Percentiles rank a stretch among this genome's conserved stretches.
Conservation (phyloP, 2,113 vertebrate genomes). For the Tetrax tetrax region DNA sequence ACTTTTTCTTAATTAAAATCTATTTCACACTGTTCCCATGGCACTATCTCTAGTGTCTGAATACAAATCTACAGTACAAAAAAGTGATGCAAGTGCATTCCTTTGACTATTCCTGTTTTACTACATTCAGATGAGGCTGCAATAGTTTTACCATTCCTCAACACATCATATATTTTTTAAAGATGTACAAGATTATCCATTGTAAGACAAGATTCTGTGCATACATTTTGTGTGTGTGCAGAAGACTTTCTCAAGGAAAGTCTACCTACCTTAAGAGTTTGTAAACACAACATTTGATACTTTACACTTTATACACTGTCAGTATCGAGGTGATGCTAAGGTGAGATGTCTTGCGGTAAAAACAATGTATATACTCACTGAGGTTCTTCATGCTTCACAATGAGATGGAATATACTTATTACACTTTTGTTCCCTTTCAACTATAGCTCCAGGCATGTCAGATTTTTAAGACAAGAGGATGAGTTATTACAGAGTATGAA, state of each 20-base stretch:
- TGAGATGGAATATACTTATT: neutral
- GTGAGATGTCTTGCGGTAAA: neutral
- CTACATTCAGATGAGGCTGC: neutral
- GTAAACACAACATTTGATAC: neutral
- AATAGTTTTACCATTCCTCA: neutral
- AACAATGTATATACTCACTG: neutral
- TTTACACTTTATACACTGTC: neutral
- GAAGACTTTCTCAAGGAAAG: neutral
- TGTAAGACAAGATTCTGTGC: neutral
- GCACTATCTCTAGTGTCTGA: neutral
- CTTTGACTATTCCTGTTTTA: neutral
- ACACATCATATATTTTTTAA: neutral
- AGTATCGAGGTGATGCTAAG: neutral
- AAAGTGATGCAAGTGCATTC: neutral
- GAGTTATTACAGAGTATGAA: neutral
- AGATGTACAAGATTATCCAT: neutral
- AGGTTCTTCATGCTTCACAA: neutral
- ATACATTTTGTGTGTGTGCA: neutral
- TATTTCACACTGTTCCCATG: neutral
- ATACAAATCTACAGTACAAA: neutral
- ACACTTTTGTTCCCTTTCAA: neutral
- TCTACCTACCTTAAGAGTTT: neutral
- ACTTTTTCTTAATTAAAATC: neutral
- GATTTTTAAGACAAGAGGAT: neutral
- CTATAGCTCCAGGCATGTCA: neutral